phyloP scores from a whole-genome alignment of 2,113 vertebrate species.

The Oophaga pumilio region DNA sequence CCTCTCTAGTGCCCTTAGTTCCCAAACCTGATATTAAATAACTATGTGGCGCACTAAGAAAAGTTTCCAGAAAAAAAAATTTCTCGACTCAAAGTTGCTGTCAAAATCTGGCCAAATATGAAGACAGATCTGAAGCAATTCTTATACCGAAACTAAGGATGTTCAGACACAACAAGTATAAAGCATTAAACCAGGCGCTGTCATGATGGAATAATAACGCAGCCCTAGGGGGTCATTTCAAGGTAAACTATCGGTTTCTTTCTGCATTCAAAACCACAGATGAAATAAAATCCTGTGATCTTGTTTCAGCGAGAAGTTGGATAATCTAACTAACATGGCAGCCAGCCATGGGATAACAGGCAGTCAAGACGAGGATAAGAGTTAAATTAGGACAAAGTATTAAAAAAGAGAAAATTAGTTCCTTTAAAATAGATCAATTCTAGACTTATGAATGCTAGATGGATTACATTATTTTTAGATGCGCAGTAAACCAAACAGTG shows the following conservation, averaged over 20 bases:
- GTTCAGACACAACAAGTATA: conserved; percentile 31
- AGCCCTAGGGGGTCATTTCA: conserved; percentile 51
- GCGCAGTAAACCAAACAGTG: background rate
- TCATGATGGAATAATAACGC: conserved; percentile 47
- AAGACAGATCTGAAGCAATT: conserved; percentile 25
- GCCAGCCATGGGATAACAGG: conserved; percentile 2
- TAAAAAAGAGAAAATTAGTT: conserved; percentile 20
- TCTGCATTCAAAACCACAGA: conserved; percentile 24
- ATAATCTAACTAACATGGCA: conserved; percentile 27
- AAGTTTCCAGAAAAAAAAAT: conserved; percentile 20
- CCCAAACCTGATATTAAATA: conserved; percentile 38
- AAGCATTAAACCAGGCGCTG: conserved; percentile 33
- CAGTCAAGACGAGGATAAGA: background rate
- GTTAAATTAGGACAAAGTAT: conserved; percentile 40
- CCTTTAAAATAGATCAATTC: background rate
- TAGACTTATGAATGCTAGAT: background rate
- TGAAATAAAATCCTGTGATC: conserved; percentile 55
- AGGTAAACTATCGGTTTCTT: conserved; percentile 48
- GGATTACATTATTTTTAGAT: background rate
- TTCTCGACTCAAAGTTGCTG: conserved; percentile 35
- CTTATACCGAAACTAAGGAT: conserved; percentile 28
- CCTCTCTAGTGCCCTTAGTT: conserved; percentile 4
- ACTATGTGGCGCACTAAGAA: conserved; percentile 13
- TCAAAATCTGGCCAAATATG: conserved; percentile 28
- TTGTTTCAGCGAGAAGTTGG: conserved; percentile 25